These are phyloP conservation scores for Tylochromis polylepis DNA, from an alignment of 2,113 vertebrate species.

Conservation along the genomic window DNA sequence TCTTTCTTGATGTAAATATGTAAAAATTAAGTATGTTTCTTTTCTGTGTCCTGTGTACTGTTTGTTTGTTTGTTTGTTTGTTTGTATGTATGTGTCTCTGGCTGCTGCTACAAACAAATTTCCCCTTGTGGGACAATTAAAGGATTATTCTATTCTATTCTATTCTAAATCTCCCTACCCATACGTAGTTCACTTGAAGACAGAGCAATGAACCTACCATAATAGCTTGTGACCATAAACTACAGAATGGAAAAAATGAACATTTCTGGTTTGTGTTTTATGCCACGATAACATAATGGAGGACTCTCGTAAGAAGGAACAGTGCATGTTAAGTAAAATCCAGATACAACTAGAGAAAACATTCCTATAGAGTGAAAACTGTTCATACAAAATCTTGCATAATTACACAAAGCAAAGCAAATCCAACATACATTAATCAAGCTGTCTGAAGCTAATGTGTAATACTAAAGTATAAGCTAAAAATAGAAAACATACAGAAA, in stretches of 20 bases:
- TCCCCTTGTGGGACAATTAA: too few relatives aligned
- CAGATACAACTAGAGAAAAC: constrained; percentile 47
- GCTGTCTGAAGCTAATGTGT: constrained; percentile 5
- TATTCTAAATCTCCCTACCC: too few relatives aligned
- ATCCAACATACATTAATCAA: constrained; percentile 35
- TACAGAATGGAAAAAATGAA: constrained; percentile 19
- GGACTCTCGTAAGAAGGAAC: constrained; percentile 27
- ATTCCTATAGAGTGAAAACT: constrained; percentile 43
- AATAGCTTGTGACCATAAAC: constrained; percentile 52
- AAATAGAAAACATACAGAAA: background rate
- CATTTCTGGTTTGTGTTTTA: constrained; percentile 45
- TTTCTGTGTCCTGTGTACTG: too few relatives aligned
- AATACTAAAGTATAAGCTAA: background rate
- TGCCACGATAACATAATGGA: constrained; percentile 33
- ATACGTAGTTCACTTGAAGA: constrained; percentile 12
- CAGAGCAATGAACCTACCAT: constrained; percentile 42
- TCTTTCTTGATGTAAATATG: too few relatives aligned
- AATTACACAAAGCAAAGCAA: constrained; percentile 31
- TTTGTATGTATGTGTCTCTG: too few relatives aligned
- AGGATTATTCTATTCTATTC: too few relatives aligned
- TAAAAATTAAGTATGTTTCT: too few relatives aligned
- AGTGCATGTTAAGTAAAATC: constrained; percentile 32
- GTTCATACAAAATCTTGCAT: constrained; percentile 8
- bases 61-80: too few relatives aligned
- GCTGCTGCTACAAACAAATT: too few relatives aligned